Percentiles rank a stretch among this genome's conserved stretches.
Conservation (phyloP, 2,113 vertebrate genomes). For the Mastomys coucha region DNA sequence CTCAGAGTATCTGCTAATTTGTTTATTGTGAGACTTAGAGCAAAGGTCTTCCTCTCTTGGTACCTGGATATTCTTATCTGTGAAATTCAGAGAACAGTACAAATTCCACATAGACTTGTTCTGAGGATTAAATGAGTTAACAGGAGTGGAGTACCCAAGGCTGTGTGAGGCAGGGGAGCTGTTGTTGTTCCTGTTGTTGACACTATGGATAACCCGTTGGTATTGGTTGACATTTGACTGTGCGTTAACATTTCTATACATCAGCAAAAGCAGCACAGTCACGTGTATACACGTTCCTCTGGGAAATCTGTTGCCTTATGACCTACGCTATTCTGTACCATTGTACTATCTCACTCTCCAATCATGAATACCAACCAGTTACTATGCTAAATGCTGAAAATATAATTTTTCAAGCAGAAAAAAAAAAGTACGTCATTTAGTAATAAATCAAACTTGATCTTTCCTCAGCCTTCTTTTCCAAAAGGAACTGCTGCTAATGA, state of each 20-base stretch:
- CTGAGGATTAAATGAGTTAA: not conserved
- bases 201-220: not conserved
- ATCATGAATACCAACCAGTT: not conserved
- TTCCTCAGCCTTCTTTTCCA: not conserved
- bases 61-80: not conserved
- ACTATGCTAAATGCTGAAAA: not conserved
- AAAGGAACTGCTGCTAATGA: not conserved
- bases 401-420: not conserved
- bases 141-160: not conserved
- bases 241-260: not conserved
- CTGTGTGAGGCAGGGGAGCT: not conserved
- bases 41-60: not conserved
- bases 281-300: not conserved
- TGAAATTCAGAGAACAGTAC: not conserved
- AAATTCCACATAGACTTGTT: not conserved
- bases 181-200: not conserved
- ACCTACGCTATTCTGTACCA: not conserved
- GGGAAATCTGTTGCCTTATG: not conserved
- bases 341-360: not conserved
- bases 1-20: not conserved
- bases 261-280: not conserved
- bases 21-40: not conserved
- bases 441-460: not conserved
- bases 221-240: not conserved
- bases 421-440: slow-evolving; percentile 1